A percentile compares a stretch with the other conserved stretches of the same genome.
phyloP scores from a whole-genome alignment of 2,113 vertebrate species.

The Tor tambroides region DNA sequence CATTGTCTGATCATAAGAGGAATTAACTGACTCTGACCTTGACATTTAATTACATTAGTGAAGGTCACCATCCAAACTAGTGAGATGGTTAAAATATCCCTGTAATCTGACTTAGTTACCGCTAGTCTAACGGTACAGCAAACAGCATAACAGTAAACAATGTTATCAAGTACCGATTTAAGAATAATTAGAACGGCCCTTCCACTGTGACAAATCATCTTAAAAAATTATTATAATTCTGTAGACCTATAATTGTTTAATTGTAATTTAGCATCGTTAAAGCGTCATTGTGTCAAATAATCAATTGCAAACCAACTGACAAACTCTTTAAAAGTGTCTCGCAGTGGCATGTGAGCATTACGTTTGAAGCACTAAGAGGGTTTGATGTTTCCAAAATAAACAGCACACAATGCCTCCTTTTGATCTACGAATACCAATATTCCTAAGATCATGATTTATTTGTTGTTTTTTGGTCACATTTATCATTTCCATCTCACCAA shows the following conservation, averaged over 20 bases:
- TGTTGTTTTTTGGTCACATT: not conserved
- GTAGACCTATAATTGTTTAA: not conserved
- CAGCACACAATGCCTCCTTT: conserved; percentile 34
- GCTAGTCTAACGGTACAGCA: not conserved
- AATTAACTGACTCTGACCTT: conserved; percentile 34
- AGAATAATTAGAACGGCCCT: not conserved
- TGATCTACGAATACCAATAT: not conserved
- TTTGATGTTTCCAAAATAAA: conserved; percentile 46
- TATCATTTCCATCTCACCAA: conserved; percentile 2
- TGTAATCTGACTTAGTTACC: conserved; percentile 1
- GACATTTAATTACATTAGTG: conserved; percentile 46
- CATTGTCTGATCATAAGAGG: conserved; percentile 10
- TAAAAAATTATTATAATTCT: not conserved
- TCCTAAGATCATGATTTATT: not conserved
- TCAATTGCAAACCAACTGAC: conserved; percentile 30
- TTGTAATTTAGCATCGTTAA: not conserved
- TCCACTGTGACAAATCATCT: not conserved
- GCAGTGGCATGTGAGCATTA: conserved; percentile 23
- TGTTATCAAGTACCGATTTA: not conserved
- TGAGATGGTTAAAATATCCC: conserved; percentile 10
- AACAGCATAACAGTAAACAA: not conserved
- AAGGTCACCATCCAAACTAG: conserved; percentile 26
- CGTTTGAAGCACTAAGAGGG: conserved; percentile 20
- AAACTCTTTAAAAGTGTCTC: not conserved
- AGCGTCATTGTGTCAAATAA: conserved; percentile 37